Evolutionary conservation across 2,113 vertebrate species (phyloP), one percentile per base, ranked within the genome.

Genomic region (Phycodurus eques): DNA sequence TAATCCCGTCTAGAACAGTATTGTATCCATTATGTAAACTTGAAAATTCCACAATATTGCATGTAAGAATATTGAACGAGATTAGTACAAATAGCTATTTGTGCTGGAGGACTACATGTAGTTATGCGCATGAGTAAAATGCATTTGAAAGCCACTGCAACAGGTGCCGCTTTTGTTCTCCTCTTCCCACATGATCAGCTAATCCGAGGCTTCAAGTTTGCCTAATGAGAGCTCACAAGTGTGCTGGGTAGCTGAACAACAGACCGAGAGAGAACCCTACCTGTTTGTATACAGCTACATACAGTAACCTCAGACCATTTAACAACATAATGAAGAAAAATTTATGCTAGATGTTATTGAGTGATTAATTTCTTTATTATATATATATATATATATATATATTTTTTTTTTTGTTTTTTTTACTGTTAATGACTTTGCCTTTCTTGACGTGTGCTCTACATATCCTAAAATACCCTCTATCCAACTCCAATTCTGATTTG

Each of bases 161-260:
- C 75, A 71, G 68, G 72, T 70, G 49, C 71, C 43, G 65, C 72
- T 70, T 84, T 78, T 81, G 71, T 84, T 82, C 71, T 76, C 74
- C 6, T 56, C 72, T 62, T 72, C 68, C 71, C 85, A 82, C 84
- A 77, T 82, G 79, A 87, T 81, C 74, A 68, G 49, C 80, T 85
- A 84, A 88, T 85, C 81, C 78, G 67, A 72, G 63, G 82, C 80
- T 70, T 72, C 75, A 71, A 73, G 72, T 69, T 46, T 33, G 31
- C 65, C 71, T 73, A 72, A 39, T 43, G 56, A 70, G 22, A 68
- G 67, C 71, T 77, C 75, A 74, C 72, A 63, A 56, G 56, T 67
- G 35, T 39, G n/a, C 70, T 53, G 35, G 14, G 47, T 70, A 43
- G 62, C 67, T 64, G 66, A 12, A n/a, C 54, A 67, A 57, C 43